Evolutionary conservation across 2,888 invertebrate species (phyloP).

Genomic region (Stomorhina lunata): DNA sequence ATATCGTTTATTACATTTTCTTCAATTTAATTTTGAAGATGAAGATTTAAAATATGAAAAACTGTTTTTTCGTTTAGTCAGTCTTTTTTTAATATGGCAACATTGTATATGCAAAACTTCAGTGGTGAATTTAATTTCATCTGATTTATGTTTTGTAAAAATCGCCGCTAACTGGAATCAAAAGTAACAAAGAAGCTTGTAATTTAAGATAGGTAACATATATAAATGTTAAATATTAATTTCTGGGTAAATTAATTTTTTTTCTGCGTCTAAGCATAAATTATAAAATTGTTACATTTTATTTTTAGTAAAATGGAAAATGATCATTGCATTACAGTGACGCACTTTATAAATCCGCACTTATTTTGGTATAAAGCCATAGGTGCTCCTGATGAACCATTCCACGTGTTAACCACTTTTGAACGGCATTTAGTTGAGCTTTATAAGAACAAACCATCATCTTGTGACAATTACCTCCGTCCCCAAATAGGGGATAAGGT

Average conservation of each 20-base stretch:
- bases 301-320: conserved; percentile 45
- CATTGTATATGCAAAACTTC: neutral
- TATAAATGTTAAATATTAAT: neutral
- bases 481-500: conserved; percentile 68
- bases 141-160: neutral
- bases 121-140: no score
- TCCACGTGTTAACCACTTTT: conserved; percentile 59
- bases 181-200: neutral
- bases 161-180: neutral
- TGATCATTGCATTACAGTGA: conserved; percentile 67
- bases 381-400: conserved; percentile 64
- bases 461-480: conserved; percentile 45
- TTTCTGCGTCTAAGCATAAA: no score
- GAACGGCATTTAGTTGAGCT: conserved; percentile 65
- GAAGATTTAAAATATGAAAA: no score
- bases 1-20: no score
- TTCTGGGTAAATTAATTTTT: neutral
- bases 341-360: conserved; percentile 72
- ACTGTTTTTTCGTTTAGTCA: no score
- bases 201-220: neutral
- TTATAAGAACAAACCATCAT: conserved; percentile 64
- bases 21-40: no score
- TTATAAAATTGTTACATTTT: neutral
- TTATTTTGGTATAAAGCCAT: conserved; percentile 71
- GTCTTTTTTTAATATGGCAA: neutral